Evolutionary conservation across 2,888 invertebrate genomes (phyloP).

Genomic region (Gasteruption jaculator): DNA sequence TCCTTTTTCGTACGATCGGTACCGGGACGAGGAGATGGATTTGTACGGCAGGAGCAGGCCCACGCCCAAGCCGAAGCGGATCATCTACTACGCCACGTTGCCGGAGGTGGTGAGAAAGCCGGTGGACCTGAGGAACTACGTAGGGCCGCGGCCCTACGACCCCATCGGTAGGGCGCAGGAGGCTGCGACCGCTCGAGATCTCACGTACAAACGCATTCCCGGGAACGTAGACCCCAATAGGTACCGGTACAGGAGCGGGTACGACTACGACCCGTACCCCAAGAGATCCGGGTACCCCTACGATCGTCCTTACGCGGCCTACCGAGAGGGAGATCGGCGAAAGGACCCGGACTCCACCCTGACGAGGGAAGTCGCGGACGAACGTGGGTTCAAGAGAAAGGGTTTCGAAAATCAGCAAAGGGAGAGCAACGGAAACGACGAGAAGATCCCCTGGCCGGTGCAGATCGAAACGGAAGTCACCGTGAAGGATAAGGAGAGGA

Average conservation of each 20-base stretch:
- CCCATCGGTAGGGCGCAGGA: conserved; percentile 23
- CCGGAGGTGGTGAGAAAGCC: conserved; percentile 50
- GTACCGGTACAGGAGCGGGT: conserved; percentile 34
- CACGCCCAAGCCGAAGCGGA: conserved; percentile 41
- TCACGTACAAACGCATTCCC: conserved; percentile 29
- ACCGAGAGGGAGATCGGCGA: conserved; percentile 24
- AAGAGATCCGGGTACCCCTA: conserved; percentile 33
- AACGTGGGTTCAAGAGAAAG: conserved; percentile 20
- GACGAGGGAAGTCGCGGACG: conserved; percentile 16
- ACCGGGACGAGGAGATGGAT: conserved; percentile 39
- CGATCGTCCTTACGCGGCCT: conserved; percentile 29
- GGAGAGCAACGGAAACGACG: conserved; percentile 27
- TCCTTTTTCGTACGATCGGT: conserved; percentile 36
- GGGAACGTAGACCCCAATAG: conserved; percentile 35
- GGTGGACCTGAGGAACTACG: conserved; percentile 40
- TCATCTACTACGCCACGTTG: conserved; percentile 50
- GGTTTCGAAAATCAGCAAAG: conserved; percentile 20
- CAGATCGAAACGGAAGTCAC: conserved; percentile 43
- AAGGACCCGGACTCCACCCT: conserved; percentile 23
- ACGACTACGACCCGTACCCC: conserved; percentile 37
- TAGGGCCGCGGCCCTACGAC: conserved; percentile 37
- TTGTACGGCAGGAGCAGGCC: conserved; percentile 35
- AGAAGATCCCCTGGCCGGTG: conserved; percentile 41
- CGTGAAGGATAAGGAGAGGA: conserved; percentile 43
- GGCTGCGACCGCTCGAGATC: conserved; percentile 22